Percentiles rank a stretch among this genome's conserved stretches.
Evolutionary conservation across 2,888 invertebrate species (phyloP).

Genomic region (Germaria angustata): DNA sequence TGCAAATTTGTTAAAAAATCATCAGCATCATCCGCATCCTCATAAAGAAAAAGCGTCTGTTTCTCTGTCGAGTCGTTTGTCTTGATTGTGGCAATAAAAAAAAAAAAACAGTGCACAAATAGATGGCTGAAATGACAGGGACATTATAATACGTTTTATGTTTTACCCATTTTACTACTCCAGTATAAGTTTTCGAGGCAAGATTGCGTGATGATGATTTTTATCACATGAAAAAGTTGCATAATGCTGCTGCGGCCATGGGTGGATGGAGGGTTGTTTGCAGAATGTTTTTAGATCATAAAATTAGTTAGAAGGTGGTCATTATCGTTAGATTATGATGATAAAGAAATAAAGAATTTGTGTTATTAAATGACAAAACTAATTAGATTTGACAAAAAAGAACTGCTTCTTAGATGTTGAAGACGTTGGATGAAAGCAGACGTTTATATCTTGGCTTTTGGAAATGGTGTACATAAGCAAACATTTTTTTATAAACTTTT

Average conservation of each 20-base stretch:
- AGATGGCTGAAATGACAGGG: constrained; percentile 32
- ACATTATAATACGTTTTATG: constrained; percentile 38
- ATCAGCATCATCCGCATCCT: constrained; percentile 1
- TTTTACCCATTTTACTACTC: neutral
- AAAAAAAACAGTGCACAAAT: neutral
- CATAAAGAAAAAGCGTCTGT: neutral
- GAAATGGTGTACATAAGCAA: constrained; percentile 42
- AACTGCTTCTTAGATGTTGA: neutral
- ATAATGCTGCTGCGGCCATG: neutral
- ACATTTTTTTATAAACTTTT: neutral
- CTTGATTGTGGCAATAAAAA: neutral
- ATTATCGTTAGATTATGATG: constrained; percentile 8
- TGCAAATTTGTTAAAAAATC: constrained; percentile 58
- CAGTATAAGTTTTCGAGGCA: too few relatives aligned
- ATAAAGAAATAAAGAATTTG: constrained; percentile 28
- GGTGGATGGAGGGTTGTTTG: neutral
- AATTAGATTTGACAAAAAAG: neutral
- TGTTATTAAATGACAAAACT: constrained; percentile 17
- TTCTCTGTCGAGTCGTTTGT: neutral
- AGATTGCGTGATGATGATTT: constrained; percentile 36
- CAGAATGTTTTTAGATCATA: neutral
- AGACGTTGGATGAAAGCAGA: too few relatives aligned
- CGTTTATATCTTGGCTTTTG: too few relatives aligned
- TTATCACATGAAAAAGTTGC: neutral
- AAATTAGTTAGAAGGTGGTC: neutral